Base-by-base conservation (phyloP, 2,888 invertebrate species). In the Bedellia somnulentella region DNA sequence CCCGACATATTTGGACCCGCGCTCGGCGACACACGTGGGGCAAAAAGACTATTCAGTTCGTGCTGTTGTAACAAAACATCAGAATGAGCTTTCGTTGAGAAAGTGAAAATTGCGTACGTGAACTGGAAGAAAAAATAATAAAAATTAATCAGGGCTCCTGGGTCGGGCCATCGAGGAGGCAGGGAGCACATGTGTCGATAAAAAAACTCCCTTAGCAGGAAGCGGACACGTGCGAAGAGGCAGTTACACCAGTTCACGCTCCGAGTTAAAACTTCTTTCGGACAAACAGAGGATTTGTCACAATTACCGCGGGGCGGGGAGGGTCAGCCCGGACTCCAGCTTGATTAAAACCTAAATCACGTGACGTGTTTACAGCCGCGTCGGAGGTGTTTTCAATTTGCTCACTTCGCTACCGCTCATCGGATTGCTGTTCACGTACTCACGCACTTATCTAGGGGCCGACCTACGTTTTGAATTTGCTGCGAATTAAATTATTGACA, bases 301-400 rank as follows among this genome's bases (percentile, higher is more conserved):
- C 75, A 75, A 75, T 75, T 75, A 75, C 73, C 66, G 53, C 59
- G 22, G 51, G 62, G 62, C 58, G 57, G 60, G 61, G 51, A 66
- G 63, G 73, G 66, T 70, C 22, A 22, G 21, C n/a, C 18, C 18
- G 18, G 5, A 15, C 21, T n/a, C 71, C 70, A 66, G 64, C 71
- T 75, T 75, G 75, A 75, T 75, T 75, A 75, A 75, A 75, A 73
- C 73, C 75, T 75, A 75, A 75, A 75, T 75, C 75, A 75, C 75
- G 75, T 73, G 75, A 73, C 75, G 71, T 73, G 75, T 75, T 73
- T 75, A 75, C 75, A 73, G 71, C 67, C 60, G 43, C 61, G 62
- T 66, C 66, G 59, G 67, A 73, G 73, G 73, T 73, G 73, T 75
- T 73, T 73, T 73, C 73, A 75, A 73, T 75, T 75, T 73, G 68